Conservation (phyloP, 2,888 invertebrate species). For the Epinotia ramella region DNA sequence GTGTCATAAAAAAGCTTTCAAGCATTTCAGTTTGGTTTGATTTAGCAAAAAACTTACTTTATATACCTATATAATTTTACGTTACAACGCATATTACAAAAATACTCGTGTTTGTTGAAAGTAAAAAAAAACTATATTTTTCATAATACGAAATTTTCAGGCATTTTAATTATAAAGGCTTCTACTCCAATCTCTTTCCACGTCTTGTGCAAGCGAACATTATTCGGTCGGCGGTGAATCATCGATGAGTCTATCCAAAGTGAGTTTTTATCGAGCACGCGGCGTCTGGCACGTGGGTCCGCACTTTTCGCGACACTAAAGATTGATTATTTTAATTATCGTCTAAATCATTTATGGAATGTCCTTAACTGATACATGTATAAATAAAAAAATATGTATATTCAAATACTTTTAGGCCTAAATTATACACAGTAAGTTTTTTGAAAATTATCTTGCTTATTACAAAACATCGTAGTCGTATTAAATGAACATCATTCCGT, state of each 20-base stretch:
- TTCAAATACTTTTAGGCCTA: background rate
- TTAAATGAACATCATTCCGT: constrained; percentile 55
- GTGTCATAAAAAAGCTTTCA: background rate
- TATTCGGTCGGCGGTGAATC: constrained; percentile 75
- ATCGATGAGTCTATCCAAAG: constrained; percentile 83
- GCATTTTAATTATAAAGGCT: constrained; percentile 49
- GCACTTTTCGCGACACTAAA: constrained; percentile 53
- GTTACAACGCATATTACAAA: background rate
- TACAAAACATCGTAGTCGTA: background rate
- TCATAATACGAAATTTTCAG: too few species aligned
- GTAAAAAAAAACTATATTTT: too few species aligned
- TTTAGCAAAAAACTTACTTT: background rate
- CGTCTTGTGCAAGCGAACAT: constrained; percentile 79
- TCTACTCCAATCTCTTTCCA: constrained; percentile 68
- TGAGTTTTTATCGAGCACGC: constrained; percentile 77
- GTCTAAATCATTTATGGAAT: constrained; percentile 2
- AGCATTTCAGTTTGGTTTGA: background rate
- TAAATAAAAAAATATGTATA: too few species aligned
- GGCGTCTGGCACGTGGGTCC: constrained; percentile 48
- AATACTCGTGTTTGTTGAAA: too few species aligned
- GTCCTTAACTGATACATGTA: background rate
- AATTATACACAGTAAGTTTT: too few species aligned
- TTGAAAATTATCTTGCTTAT: background rate
- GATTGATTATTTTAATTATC: constrained; percentile 29
- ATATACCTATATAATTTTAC: background rate